Evolutionary conservation across 2,113 vertebrate genomes (phyloP).

Genomic region (Vicugna pacos): DNA sequence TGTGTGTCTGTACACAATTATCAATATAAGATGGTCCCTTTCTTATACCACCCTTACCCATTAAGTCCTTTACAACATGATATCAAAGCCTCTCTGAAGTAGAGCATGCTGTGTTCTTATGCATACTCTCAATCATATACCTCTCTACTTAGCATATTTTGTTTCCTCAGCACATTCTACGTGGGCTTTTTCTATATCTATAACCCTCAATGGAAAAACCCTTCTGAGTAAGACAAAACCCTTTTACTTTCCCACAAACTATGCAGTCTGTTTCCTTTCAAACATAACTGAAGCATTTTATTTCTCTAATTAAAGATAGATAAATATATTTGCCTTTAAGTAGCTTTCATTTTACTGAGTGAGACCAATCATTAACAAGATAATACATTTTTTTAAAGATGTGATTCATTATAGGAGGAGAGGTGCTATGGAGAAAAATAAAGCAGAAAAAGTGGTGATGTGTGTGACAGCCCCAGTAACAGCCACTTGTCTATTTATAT

Average conservation of each 20-base stretch:
- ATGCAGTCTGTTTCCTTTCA: not conserved
- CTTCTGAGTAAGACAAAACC: not conserved
- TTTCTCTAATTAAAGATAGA: constrained; percentile 25
- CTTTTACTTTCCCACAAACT: not conserved
- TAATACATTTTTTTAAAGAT: not conserved
- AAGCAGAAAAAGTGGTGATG: not conserved
- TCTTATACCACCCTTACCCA: not conserved
- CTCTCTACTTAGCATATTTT: not conserved
- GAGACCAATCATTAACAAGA: not conserved
- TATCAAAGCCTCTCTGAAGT: not conserved
- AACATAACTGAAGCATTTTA: not conserved
- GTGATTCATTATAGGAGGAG: not conserved
- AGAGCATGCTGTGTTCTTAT: not conserved
- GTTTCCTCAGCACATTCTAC: not conserved
- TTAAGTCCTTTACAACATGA: not conserved
- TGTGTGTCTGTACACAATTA: not conserved
- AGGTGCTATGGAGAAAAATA: not conserved
- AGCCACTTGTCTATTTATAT: not conserved
- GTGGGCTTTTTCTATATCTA: not conserved
- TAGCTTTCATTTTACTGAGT: not conserved
- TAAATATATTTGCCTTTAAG: not conserved
- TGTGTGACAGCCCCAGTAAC: not conserved
- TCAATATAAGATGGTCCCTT: not conserved
- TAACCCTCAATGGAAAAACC: not conserved
- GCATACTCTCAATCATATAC: not conserved